Evolutionary conservation across 2,888 invertebrate genomes (phyloP).

Genomic region (Heliconius ethilla): DNA sequence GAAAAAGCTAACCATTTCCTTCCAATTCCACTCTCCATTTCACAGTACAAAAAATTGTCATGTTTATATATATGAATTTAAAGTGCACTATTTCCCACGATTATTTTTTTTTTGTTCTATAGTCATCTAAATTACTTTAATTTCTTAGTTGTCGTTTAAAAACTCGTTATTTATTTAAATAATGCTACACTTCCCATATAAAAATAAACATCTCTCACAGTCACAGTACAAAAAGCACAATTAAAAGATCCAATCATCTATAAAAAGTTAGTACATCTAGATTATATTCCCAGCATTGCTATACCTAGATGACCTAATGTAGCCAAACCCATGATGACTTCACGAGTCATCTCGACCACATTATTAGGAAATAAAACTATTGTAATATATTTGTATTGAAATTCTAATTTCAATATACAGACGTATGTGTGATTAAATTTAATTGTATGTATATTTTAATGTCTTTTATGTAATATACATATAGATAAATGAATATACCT

Average conservation of each 20-base stretch:
- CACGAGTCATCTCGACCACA: slow-evolving; percentile 26
- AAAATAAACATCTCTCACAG: slow-evolving; percentile 9
- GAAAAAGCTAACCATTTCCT: background rate
- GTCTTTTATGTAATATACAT: background rate
- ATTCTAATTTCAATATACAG: slow-evolving; percentile 9
- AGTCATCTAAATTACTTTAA: background rate
- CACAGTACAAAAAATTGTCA: background rate
- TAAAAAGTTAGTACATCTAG: slow-evolving; percentile 26
- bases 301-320: slow-evolving; percentile 39
- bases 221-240: slow-evolving; percentile 23
- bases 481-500: background rate
- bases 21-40: background rate
- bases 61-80: background rate
- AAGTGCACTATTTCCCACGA: background rate
- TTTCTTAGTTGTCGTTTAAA: background rate
- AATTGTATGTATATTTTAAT: background rate
- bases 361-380: slow-evolving; percentile 19
- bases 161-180: background rate
- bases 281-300: slow-evolving; percentile 25
- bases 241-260: slow-evolving; percentile 32
- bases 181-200: background rate
- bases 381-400: slow-evolving; percentile 15
- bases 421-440: background rate
- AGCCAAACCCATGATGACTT: slow-evolving; percentile 42
- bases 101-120: background rate